Evolutionary conservation across 2,797 vertebrate species (phyloP).

Genomic region (Tiaroga cobitis): DNA sequence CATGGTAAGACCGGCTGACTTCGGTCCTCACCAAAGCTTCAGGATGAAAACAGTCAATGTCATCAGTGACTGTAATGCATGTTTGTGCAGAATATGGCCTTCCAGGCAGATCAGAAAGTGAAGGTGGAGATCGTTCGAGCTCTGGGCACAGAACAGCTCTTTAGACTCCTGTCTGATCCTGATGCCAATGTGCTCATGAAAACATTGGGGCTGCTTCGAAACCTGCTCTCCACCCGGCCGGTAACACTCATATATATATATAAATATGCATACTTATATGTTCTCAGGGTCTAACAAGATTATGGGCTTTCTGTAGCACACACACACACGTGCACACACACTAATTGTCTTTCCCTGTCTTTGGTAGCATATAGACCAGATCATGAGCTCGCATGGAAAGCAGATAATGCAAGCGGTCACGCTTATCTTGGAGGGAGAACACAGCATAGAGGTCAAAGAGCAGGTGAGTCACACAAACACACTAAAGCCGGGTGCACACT

Average conservation of each 20-base stretch:
- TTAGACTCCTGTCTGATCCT: conserved; percentile 94
- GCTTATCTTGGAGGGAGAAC: conserved; percentile 96
- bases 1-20: conserved; percentile 83
- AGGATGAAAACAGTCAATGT: not conserved
- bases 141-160: conserved; percentile 94
- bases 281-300: not conserved
- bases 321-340: not conserved
- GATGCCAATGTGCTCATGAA: conserved; percentile 98
- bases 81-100: conserved; percentile 93
- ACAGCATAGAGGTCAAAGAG: conserved; percentile 96
- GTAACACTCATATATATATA: conserved; percentile 78
- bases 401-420: conserved; percentile 99
- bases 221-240: conserved; percentile 93
- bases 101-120: conserved; percentile 99
- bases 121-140: conserved; percentile 95
- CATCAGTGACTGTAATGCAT: not conserved
- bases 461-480: conserved; percentile 80
- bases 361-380: conserved; percentile 97
- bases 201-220: conserved; percentile 94
- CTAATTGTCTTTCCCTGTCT: conserved; percentile 58
- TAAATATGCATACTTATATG: not conserved
- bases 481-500: not conserved
- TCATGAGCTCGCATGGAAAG: conserved; percentile 98
- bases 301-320: conserved; percentile 1
- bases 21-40: not conserved